Evolutionary conservation across 2,113 vertebrate species (phyloP).

Genomic region (Garra rufa): DNA sequence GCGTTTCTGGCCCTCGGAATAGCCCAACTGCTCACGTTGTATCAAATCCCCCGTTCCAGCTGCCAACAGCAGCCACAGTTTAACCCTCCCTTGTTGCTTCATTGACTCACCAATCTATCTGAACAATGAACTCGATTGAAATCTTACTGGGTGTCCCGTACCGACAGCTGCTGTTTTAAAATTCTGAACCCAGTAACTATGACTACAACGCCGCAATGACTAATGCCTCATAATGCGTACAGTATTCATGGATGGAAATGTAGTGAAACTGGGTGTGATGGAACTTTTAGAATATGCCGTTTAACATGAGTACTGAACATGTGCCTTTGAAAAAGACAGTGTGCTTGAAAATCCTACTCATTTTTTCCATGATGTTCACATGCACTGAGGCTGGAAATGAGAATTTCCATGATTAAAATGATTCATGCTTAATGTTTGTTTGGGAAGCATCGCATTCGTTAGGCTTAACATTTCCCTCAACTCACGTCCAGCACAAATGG

Average conservation of each 20-base stretch:
- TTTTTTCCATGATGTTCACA: conserved; percentile 66
- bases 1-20: conserved; percentile 4
- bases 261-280: conserved; percentile 27
- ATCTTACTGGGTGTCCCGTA: conserved; percentile 63
- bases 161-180: conserved; percentile 70
- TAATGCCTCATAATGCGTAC: conserved; percentile 44
- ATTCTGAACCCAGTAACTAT: conserved; percentile 64
- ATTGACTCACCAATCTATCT: conserved; percentile 67
- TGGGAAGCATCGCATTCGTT: conserved; percentile 62
- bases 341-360: conserved; percentile 63
- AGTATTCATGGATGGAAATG: conserved; percentile 62
- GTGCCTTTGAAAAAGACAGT: conserved; percentile 56
- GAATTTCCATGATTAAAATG: conserved; percentile 71
- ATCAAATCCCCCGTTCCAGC: conserved; percentile 61
- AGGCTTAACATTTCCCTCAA: conserved; percentile 28
- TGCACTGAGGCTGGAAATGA: conserved; percentile 47
- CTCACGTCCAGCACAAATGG: conserved; percentile 9
- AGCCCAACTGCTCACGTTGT: conserved; percentile 62
- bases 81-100: conserved; percentile 50
- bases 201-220: conserved; percentile 66
- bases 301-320: conserved; percentile 55
- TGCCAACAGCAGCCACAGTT: conserved; percentile 52
- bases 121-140: conserved; percentile 78
- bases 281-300: conserved; percentile 6
- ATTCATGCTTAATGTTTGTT: conserved; percentile 62